Evolutionary conservation across 2,888 invertebrate species (phyloP), one percentile per base, ranked within the genome.

Genomic region (Neoascia interrupta): DNA sequence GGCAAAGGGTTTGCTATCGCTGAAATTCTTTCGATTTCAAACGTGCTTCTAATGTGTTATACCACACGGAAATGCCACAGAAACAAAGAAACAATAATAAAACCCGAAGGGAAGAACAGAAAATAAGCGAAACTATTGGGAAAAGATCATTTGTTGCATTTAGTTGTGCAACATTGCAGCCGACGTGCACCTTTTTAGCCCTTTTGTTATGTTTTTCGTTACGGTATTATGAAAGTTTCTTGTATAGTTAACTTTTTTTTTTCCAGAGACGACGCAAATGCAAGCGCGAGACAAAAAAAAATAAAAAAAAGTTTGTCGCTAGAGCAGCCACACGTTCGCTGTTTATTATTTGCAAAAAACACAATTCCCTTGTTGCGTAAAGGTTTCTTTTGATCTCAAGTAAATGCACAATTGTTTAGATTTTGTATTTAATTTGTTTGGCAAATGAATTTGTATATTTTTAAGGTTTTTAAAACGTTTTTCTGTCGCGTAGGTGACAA

Each of bases 401-500:
- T 69, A 21, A 28, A 63, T 63, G 56, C 49, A 75, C 61, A 58
- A 31, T 63, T 16, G 3, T 23, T 18, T 3, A 19, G 37, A 28
- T 23, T n/a, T 36, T 5, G 2, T 18, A 23, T 53, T 45, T 26
- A 21, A 8, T 15, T n/a, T 15, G 6, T 61, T 47, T 43, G 41
- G 6, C 5, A 26, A 26, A 26, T 26, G 26, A 26, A 26, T 5
- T n/a, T n/a, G 15, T 26, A 28, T 26, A 39, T 10, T 15, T 10
- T 31, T 31, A 37, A 70, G 36, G 21, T 36, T 63, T 64, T 51
- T 58, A 23, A 11, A 51, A 58, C 51, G 15, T 58, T 58, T 34
- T 58, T 63, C 41, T n/a, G 23, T 66, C 64, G 61, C 61, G 73
- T 66, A 73, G 66, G 61, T 68, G 61, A 73, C 41, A 66, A 79